These are phyloP conservation scores for Trialeurodes vaporariorum DNA, from an alignment of 1,140 invertebrate species.

Conservation along the genomic window DNA sequence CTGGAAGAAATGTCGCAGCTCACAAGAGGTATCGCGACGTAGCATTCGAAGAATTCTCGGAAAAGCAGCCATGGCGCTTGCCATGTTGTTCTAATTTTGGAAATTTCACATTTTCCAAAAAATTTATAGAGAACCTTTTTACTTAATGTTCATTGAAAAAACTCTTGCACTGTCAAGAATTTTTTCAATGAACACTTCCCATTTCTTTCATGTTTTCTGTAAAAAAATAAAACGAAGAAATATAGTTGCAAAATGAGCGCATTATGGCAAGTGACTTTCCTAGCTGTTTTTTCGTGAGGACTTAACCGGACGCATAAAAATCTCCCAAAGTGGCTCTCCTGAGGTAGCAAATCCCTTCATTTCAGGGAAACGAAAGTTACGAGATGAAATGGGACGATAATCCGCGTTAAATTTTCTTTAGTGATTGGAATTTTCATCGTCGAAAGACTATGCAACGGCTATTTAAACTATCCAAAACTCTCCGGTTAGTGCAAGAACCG, in stretches of 20 bases:
- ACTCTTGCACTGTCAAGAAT: no score
- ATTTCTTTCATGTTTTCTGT: no score
- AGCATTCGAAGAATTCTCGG: no score
- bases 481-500: not conserved
- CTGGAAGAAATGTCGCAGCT: constrained; percentile 31
- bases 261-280: no score
- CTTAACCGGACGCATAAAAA: constrained; percentile 49
- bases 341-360: constrained; percentile 41
- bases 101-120: no score
- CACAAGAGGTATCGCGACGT: constrained; percentile 17
- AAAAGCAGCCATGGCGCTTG: no score
- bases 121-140: no score
- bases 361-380: constrained; percentile 23
- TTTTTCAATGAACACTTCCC: no score
- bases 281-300: constrained; percentile 25
- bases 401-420: constrained; percentile 19
- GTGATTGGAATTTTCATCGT: not conserved
- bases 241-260: no score
- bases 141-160: no score
- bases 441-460: not conserved
- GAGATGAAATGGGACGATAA: constrained; percentile 20
- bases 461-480: not conserved
- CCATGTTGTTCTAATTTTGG: no score
- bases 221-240: no score
- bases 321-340: constrained; percentile 61